Evolutionary conservation across 1,140 invertebrate species (phyloP), one percentile per base, ranked within the genome.

Genomic region (Hylaeus volcanicus): DNA sequence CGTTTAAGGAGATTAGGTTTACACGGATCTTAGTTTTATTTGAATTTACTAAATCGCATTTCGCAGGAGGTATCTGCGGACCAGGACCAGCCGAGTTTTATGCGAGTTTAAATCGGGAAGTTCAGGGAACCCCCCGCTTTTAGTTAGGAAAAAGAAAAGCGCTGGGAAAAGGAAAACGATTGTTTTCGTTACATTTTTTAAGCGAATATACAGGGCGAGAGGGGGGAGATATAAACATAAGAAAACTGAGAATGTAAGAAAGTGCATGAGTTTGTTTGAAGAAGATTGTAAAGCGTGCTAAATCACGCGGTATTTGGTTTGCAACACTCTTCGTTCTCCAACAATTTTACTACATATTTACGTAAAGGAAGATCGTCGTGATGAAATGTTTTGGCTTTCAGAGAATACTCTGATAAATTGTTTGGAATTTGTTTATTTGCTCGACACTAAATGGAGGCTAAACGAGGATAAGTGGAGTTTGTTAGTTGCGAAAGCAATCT

Each of bases 1-100:
- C 85, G 85, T 86, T 86, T 86, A 83, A 86, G 84, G 64, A 86
- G 84, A 86, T 86, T 86, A 86, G 80, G 84, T 86, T 86, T 86
- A 86, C 85, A 83, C 70, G 81, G 84, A 83, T 83, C 84, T 87
- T 80, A 81, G 85, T 86, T 86, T 86, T 77, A 74, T 65, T 81
- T 74, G 85, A 86, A 87, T 86, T 87, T 87, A 87, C 85, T 84
- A 77, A 87, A 86, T 86, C 81, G 85, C 61, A 65, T 82, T 65
- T 61, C 39, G 74, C 55, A 70, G 14, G 45, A 58, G 55, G 70
- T 64, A 72, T 48, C 71, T 14, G 45, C 12, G 15, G 48, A 53
- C n/a, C 61, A 58, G 51, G 41, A 68, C 74, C 61, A 39, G 61
- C 53, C 26, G 58, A 74, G 81, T 86, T 86, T 86, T 83, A 83